These are phyloP conservation scores for Microlaimidae sp. DNA, from an alignment of 2,888 invertebrate species.

Conservation along the genomic window DNA sequence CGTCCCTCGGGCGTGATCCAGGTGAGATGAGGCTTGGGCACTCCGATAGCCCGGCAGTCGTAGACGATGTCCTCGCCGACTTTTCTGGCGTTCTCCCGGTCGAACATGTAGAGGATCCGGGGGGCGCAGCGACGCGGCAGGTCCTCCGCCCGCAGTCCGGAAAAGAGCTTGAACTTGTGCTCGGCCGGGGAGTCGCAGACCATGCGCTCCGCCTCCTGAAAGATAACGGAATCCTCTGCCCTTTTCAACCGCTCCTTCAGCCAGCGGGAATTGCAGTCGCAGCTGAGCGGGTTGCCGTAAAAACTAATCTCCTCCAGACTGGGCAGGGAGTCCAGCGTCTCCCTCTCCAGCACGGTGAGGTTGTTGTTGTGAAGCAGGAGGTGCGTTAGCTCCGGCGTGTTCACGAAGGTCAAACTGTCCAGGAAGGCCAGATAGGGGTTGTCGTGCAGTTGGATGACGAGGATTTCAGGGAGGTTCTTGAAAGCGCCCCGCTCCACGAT, in stretches of 20 bases:
- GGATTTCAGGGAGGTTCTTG: slow-evolving; percentile 34
- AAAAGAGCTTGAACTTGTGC: slow-evolving; percentile 22
- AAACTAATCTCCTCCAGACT: slow-evolving; percentile 32
- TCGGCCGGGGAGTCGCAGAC: slow-evolving; percentile 34
- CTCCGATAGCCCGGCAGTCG: slow-evolving; percentile 40
- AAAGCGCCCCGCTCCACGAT: slow-evolving; percentile 38
- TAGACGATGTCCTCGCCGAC: slow-evolving; percentile 35
- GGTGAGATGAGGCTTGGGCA: slow-evolving; percentile 36
- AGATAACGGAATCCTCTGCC: too few species aligned
- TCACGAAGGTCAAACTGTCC: slow-evolving; percentile 37
- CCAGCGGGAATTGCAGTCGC: slow-evolving; percentile 40
- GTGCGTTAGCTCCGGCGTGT: slow-evolving; percentile 32
- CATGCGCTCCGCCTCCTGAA: slow-evolving; percentile 28
- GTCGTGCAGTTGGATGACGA: slow-evolving; percentile 35
- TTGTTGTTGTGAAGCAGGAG: slow-evolving; percentile 39
- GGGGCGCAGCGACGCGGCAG: slow-evolving; percentile 25
- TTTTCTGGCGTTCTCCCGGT: slow-evolving; percentile 26
- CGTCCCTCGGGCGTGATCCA: slow-evolving; percentile 39
- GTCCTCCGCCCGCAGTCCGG: slow-evolving; percentile 22
- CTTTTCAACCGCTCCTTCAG: slow-evolving; percentile 17
- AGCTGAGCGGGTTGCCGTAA: slow-evolving; percentile 39
- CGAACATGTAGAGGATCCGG: slow-evolving; percentile 24
- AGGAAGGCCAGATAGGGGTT: slow-evolving; percentile 37
- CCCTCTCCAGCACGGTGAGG: slow-evolving; percentile 33
- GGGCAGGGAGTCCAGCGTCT: slow-evolving; percentile 30